phyloP scores from a whole-genome alignment of 2,888 invertebrate species.

The Drosophila cracens region DNA sequence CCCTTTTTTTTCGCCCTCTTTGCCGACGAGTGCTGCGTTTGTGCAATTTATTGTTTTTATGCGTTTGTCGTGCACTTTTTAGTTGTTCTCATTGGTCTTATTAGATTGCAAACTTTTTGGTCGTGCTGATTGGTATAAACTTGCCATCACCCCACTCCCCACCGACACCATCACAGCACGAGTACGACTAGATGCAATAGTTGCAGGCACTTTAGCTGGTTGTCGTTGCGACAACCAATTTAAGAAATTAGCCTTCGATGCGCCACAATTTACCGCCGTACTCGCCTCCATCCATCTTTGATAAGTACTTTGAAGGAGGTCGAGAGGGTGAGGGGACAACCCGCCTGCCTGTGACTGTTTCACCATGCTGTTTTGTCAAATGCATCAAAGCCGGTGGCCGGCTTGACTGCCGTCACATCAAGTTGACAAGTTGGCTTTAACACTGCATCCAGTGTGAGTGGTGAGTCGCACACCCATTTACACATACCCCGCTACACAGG shows the following conservation, averaged over 20 bases:
- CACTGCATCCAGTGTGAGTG: conserved; percentile 47
- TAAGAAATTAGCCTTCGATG: conserved; percentile 76
- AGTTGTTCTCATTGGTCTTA: conserved; percentile 73
- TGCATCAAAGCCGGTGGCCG: conserved; percentile 75
- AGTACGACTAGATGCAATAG: conserved; percentile 36
- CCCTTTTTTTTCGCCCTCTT: not conserved
- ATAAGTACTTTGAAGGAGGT: conserved; percentile 4
- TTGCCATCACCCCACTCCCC: not conserved
- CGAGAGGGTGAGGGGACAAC: not conserved
- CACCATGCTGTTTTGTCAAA: conserved; percentile 73
- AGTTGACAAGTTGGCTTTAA: conserved; percentile 74
- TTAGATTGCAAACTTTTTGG: conserved; percentile 77
- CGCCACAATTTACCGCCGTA: conserved; percentile 12
- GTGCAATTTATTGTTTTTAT: conserved; percentile 81
- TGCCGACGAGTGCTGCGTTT: conserved; percentile 40
- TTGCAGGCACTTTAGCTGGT: conserved; percentile 47
- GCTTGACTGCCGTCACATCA: conserved; percentile 70
- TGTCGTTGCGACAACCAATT: conserved; percentile 66
- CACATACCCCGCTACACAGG: not conserved
- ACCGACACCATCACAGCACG: not conserved
- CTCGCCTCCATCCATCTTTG: conserved; percentile 8
- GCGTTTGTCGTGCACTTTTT: conserved; percentile 79
- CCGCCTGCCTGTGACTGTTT: conserved; percentile 35
- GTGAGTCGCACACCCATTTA: not conserved
- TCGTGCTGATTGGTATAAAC: conserved; percentile 66